A percentile compares a stretch with the other conserved stretches of the same genome.
phyloP scores from a whole-genome alignment of 2,113 vertebrate genomes.

The Empidonax traillii region DNA sequence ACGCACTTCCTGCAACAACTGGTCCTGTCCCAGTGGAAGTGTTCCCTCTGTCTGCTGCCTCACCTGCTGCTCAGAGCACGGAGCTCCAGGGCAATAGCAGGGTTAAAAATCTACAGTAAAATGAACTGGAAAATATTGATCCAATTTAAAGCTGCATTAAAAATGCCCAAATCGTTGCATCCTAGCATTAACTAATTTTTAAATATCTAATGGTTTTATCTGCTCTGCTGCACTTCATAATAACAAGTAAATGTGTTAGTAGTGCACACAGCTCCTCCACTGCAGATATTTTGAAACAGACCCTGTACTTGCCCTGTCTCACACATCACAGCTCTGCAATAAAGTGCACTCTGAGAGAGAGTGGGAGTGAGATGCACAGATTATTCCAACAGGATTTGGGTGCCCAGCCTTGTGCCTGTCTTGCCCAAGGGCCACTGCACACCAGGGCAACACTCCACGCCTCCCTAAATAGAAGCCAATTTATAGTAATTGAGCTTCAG shows the following conservation, averaged over 20 bases:
- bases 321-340: neutral
- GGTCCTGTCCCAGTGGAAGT: neutral
- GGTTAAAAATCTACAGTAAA: constrained; percentile 56
- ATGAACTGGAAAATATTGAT: constrained; percentile 69
- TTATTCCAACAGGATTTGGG: neutral
- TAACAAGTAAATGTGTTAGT: constrained; percentile 46
- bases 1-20: neutral
- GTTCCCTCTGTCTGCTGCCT: neutral
- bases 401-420: neutral
- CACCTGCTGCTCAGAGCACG: neutral
- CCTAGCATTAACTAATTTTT: constrained; percentile 69
- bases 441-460: neutral
- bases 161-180: constrained; percentile 63
- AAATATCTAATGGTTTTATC: constrained; percentile 53
- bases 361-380: accelerated
- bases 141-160: constrained; percentile 56
- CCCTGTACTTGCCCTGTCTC: neutral
- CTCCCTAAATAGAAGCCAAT: neutral
- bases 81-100: neutral
- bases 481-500: neutral
- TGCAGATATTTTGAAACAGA: neutral
- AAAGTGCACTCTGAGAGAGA: neutral
- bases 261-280: neutral
- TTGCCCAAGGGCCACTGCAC: neutral
- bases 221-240: constrained; percentile 67